Evolutionary conservation across 2,888 invertebrate genomes (phyloP).

Genomic region (Sphecodes monilicornis): DNA sequence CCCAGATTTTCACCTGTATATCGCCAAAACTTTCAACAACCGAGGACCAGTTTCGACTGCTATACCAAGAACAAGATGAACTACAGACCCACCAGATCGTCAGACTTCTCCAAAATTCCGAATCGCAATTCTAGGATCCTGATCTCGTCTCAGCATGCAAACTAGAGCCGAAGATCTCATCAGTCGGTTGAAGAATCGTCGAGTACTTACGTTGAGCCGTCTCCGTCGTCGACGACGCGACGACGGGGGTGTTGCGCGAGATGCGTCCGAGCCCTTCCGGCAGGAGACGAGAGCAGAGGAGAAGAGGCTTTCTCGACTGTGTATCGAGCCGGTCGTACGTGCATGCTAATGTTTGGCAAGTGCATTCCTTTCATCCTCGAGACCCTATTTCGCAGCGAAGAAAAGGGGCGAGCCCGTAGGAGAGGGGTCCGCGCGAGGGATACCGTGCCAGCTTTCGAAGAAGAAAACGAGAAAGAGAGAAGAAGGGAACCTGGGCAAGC

Average conservation of each 20-base stretch:
- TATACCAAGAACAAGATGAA: too few relatives aligned
- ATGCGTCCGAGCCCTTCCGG: background rate
- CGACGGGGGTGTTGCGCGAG: slow-evolving; percentile 11
- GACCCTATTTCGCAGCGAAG: slow-evolving; percentile 64
- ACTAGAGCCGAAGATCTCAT: too few relatives aligned
- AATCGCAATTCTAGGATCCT: too few relatives aligned
- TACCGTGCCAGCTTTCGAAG: background rate
- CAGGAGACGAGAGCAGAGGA: too few relatives aligned
- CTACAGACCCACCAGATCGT: too few relatives aligned
- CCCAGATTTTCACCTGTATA: too few relatives aligned
- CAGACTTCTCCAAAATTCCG: too few relatives aligned
- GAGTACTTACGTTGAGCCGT: too few relatives aligned
- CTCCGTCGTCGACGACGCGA: background rate
- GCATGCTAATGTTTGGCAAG: slow-evolving; percentile 67
- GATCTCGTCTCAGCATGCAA: too few relatives aligned
- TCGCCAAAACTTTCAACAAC: too few relatives aligned
- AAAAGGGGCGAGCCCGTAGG: slow-evolving; percentile 34
- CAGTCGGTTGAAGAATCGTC: background rate
- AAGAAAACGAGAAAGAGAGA: slow-evolving; percentile 1
- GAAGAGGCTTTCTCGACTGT: slow-evolving; percentile 20
- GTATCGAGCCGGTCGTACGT: slow-evolving; percentile 43
- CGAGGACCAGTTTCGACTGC: too few relatives aligned
- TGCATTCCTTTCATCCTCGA: slow-evolving; percentile 66
- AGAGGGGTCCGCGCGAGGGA: slow-evolving; percentile 6
- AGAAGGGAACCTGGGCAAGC: background rate